phyloP scores from a whole-genome alignment of 2,888 invertebrate species.

The Exephanes ischioxanthus region DNA sequence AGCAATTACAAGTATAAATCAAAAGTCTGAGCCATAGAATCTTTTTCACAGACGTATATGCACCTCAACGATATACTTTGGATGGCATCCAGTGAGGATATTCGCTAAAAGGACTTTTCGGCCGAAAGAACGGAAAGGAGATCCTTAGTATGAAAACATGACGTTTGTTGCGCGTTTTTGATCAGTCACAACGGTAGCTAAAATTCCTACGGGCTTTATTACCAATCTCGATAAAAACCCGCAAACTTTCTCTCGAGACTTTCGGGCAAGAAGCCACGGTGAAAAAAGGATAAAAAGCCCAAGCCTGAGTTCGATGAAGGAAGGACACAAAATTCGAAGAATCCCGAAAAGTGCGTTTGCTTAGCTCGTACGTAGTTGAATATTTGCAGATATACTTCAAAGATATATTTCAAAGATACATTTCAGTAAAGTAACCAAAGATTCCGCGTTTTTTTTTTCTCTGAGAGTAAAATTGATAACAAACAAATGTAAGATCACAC shows the following conservation, averaged over 20 bases:
- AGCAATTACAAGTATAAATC: background rate
- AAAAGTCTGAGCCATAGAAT: background rate
- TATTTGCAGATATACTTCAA: conserved; percentile 82
- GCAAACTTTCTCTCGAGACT: conserved; percentile 23
- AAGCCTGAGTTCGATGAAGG: conserved; percentile 8
- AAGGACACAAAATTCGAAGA: conserved; percentile 47
- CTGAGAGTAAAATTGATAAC: conserved; percentile 75
- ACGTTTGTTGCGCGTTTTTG: conserved; percentile 2
- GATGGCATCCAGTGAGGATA: background rate
- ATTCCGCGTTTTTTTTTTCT: conserved; percentile 64
- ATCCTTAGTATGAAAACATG: background rate
- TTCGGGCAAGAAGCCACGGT: conserved; percentile 60
- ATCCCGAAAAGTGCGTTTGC: conserved; percentile 77
- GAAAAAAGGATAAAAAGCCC: conserved; percentile 52
- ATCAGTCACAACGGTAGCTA: conserved; percentile 25
- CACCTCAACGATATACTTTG: background rate
- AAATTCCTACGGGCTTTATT: conserved; percentile 78
- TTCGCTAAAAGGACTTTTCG: background rate
- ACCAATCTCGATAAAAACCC: conserved; percentile 80
- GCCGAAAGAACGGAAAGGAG: background rate
- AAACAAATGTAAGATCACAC: conserved; percentile 74
- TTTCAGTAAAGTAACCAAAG: conserved; percentile 68
- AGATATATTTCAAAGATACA: conserved; percentile 81
- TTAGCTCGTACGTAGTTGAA: conserved; percentile 74
- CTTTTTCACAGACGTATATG: background rate